Evolutionary conservation across 2,113 vertebrate species (phyloP).

Genomic region (Laterallus jamaicensis): DNA sequence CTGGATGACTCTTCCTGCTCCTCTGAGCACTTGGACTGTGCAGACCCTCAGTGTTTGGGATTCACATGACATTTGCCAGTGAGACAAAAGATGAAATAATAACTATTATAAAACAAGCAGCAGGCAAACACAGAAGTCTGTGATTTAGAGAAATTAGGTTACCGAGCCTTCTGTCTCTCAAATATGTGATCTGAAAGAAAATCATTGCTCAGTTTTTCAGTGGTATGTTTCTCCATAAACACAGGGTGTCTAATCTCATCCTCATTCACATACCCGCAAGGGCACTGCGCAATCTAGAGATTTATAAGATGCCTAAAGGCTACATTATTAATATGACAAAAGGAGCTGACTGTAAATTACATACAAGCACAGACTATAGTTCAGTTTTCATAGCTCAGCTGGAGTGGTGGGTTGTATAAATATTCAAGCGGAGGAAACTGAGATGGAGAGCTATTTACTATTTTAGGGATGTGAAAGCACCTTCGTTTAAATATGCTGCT

Average conservation of each 20-base stretch:
- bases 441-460: conserved; percentile 49
- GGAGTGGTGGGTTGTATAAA: conserved; percentile 57
- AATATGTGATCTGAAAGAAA: conserved; percentile 46
- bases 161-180: conserved; percentile 32
- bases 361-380: not conserved
- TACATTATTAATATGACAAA: conserved; percentile 18
- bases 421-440: conserved; percentile 45
- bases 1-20: not conserved
- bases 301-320: not conserved
- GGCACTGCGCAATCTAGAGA: not conserved
- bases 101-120: not conserved
- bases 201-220: conserved; percentile 38
- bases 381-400: conserved; percentile 51
- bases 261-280: not conserved
- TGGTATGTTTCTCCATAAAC: conserved; percentile 25
- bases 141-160: conserved; percentile 45
- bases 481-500: conserved; percentile 44
- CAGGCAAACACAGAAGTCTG: conserved; percentile 19
- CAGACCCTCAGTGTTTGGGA: not conserved
- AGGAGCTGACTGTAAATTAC: conserved; percentile 30
- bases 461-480: conserved; percentile 57
- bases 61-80: not conserved
- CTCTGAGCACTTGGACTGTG: not conserved
- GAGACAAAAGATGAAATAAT: conserved; percentile 5
- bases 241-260: not conserved